Evolutionary conservation across 2,113 vertebrate genomes (phyloP), one percentile per base, ranked within the genome.

Genomic region (Trachemys scripta): DNA sequence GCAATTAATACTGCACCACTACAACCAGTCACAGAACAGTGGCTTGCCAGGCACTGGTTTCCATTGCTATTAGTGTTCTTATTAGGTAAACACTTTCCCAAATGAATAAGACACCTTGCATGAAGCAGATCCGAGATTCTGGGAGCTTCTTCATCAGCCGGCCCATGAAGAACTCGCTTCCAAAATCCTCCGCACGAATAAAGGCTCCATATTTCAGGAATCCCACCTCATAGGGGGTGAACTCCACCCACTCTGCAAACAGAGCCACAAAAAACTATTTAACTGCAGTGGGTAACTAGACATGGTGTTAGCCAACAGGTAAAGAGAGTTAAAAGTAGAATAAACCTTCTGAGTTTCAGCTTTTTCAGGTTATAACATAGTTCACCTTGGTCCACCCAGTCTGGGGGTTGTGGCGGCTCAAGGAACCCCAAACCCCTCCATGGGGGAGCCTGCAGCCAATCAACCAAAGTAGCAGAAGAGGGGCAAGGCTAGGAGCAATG

Each of bases 151-250:
- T 99, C 97, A 99, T 98, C 95, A 99, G 72, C 29, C 96, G 98
- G 24, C 99, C 99, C 95, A 99, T 99, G 97, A 98, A 99, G 98
- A 99, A 99, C 92, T 99, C 96, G 0, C 99, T 99, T 85, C 99
- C 99, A n/a, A 99, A 99, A 95, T 99, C 97, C 83, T 99, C 98
- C 0, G 98, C 85, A 0, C 93, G 97, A 42, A 99, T 94, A 87
- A 98, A 99, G 17, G 98, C 98, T 0, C 99, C 99, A 0, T 99
- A 99, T 90, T 99, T 99, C 51, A 97, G 96, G 87, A 99, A 98
- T 24, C 99, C 99, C 3, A 99, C 98, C 90, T 99, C 99, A 0
- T 98, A 99, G 0, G 99, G 99, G 0, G 99, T 99, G 92, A 99
- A 99, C 95, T 99, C 99, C 27, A 99, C 98, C 99, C 99, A 99